phyloP scores from a whole-genome alignment of 2,888 invertebrate genomes.

The Chrysopilus asiliformis region DNA sequence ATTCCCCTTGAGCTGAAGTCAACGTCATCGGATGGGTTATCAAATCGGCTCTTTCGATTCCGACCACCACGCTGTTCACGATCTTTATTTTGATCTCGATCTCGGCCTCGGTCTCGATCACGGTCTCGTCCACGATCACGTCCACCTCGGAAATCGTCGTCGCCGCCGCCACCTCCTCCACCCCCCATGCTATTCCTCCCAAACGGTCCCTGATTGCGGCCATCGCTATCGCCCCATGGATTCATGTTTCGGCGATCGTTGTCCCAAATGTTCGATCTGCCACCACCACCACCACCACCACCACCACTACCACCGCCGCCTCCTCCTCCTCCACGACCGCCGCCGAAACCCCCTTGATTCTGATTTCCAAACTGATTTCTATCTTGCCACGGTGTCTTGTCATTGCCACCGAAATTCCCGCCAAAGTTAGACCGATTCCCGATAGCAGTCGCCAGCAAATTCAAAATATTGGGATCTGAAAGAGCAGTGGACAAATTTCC shows the following conservation, averaged over 20 bases:
- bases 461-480: constrained; percentile 5
- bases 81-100: constrained; percentile 1
- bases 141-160: too few relatives aligned
- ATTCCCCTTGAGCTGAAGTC: too few relatives aligned
- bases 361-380: background rate
- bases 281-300: too few relatives aligned
- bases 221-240: too few relatives aligned
- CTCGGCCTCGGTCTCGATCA: too few relatives aligned
- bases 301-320: too few relatives aligned
- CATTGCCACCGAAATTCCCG: constrained; percentile 7
- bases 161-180: background rate
- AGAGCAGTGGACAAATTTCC: constrained; percentile 4
- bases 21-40: background rate
- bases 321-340: constrained; percentile 14
- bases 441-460: constrained; percentile 3
- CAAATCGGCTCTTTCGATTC: background rate
- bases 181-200: too few relatives aligned
- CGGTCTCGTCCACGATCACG: too few relatives aligned
- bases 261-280: too few relatives aligned
- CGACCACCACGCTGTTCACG: background rate
- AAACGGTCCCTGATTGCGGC: too few relatives aligned
- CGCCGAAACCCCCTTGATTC: constrained; percentile 3
- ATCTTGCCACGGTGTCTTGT: background rate
- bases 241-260: too few relatives aligned
- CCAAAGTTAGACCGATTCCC: constrained; percentile 1